Percentiles rank a stretch among this genome's conserved stretches.
These are phyloP conservation scores for Rhyacichthys aspro DNA, from an alignment of 2,797 vertebrate genomes.

Conservation along the genomic window DNA sequence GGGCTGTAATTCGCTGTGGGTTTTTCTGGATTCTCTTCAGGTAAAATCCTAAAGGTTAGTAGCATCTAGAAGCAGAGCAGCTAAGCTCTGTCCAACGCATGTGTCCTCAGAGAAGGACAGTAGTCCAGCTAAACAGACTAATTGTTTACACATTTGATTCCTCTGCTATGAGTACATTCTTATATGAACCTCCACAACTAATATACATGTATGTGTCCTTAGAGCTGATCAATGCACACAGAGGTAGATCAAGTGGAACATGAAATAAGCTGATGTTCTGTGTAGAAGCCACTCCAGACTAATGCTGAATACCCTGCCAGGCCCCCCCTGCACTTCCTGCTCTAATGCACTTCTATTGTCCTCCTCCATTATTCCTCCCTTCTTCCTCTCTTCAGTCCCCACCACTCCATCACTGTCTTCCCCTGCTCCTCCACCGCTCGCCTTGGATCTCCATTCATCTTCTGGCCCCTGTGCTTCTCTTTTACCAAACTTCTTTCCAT, in stretches of 20 bases:
- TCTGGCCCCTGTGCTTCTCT: slow-evolving; percentile 44
- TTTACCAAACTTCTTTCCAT: slow-evolving; percentile 63
- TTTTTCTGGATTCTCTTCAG: too few species aligned
- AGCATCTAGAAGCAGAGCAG: too few species aligned
- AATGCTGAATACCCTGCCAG: slow-evolving; percentile 10
- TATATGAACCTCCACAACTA: too few species aligned
- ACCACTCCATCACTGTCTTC: slow-evolving; percentile 80
- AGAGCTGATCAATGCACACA: slow-evolving; percentile 22
- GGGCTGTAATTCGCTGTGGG: too few species aligned
- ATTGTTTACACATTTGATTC: too few species aligned
- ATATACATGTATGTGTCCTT: background rate
- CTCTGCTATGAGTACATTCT: too few species aligned
- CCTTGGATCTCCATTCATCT: slow-evolving; percentile 72
- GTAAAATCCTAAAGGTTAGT: too few species aligned
- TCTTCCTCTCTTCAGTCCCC: slow-evolving; percentile 49
- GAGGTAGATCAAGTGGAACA: slow-evolving; percentile 39
- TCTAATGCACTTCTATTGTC: slow-evolving; percentile 85
- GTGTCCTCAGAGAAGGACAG: too few species aligned
- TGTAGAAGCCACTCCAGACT: slow-evolving; percentile 20
- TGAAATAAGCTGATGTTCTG: slow-evolving; percentile 36
- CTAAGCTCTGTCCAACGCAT: too few species aligned
- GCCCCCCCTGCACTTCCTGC: slow-evolving; percentile 41
- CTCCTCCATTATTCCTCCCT: slow-evolving; percentile 82
- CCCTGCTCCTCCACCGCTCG: slow-evolving; percentile 71
- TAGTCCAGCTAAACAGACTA: too few species aligned